These are phyloP conservation scores for Hydrotaea cyrtoneurina DNA, from an alignment of 2,888 invertebrate genomes.

Conservation along the genomic window DNA sequence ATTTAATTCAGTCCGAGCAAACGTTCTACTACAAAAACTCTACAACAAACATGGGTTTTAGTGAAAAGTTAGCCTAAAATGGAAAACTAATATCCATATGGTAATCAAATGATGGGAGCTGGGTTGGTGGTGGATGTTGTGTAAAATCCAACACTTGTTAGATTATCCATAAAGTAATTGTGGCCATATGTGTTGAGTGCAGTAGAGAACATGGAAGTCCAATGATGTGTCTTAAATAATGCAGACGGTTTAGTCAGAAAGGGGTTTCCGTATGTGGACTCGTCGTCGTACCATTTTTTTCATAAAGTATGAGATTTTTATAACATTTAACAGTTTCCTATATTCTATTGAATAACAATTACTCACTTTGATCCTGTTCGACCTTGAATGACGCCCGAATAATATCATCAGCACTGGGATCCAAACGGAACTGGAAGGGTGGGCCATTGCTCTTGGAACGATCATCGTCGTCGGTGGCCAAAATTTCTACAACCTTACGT, in stretches of 20 bases:
- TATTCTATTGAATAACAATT: slow-evolving; percentile 4
- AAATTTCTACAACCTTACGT: slow-evolving; percentile 94
- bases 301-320: too few relatives aligned
- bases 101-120: background rate
- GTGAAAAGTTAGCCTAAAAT: background rate
- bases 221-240: too few relatives aligned
- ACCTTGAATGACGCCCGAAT: slow-evolving; percentile 97
- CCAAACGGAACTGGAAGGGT: slow-evolving; percentile 96
- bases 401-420: slow-evolving; percentile 95
- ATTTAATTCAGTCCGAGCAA: slow-evolving; percentile 13
- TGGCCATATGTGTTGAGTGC: background rate
- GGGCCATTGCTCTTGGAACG: slow-evolving; percentile 97
- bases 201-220: background rate
- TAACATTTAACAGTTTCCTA: too few relatives aligned
- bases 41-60: too few relatives aligned
- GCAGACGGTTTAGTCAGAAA: too few relatives aligned
- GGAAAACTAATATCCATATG: background rate
- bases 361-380: slow-evolving; percentile 96
- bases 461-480: slow-evolving; percentile 96
- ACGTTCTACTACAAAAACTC: background rate
- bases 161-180: background rate
- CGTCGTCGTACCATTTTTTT: too few relatives aligned
- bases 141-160: background rate
- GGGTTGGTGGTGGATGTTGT: background rate
- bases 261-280: too few relatives aligned